Evolutionary conservation across 2,888 invertebrate species (phyloP), one percentile per base, ranked within the genome.

Genomic region (Erebia aethiops): DNA sequence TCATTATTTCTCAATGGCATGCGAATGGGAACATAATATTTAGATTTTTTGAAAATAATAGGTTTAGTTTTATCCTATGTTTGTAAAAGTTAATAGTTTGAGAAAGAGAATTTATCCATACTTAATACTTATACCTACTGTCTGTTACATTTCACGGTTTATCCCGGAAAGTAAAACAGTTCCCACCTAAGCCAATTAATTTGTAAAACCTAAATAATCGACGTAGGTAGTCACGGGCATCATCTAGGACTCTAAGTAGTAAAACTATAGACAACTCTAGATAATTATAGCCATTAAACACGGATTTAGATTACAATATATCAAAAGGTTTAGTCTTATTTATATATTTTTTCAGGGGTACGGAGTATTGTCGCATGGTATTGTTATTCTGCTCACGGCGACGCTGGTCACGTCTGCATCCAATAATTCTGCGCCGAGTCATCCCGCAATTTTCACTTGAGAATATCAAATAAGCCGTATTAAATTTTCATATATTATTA

Each of bases 401-500:
- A 73, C 76, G n/a, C 73, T 82, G 84, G 87, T 86, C 92, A 92
- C 92, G 92, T 91, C 82, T 83, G 78, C 84, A 76, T 84, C 87
- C 87, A 91, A 91, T 91, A 92, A 91, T 88, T 90, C 88, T 80
- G 81, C 84, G 82, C 83, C 84, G 90, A 87, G 86, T 91, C 91
- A 90, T 89, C 80, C 80, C 82, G 85, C 82, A 82, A 86, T 88
- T 90, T 90, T 86, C 87, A 84, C 84, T 82, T 78, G 85, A 84
- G 88, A 89, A 89, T 89, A 88, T 86, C 84, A 86, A 88, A 86
- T 87, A 86, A 85, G 82, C 80, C 76, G 80, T 77, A 80, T 79
- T 80, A 82, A 69, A 76, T 74, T 74, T 72, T 61, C 72, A 71
- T 74, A 60, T 66, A 67, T 8, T 66, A 67, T 8, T 16, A 16